Conservation (phyloP, 2,888 invertebrate genomes). For the Leptinotarsa juncta region DNA sequence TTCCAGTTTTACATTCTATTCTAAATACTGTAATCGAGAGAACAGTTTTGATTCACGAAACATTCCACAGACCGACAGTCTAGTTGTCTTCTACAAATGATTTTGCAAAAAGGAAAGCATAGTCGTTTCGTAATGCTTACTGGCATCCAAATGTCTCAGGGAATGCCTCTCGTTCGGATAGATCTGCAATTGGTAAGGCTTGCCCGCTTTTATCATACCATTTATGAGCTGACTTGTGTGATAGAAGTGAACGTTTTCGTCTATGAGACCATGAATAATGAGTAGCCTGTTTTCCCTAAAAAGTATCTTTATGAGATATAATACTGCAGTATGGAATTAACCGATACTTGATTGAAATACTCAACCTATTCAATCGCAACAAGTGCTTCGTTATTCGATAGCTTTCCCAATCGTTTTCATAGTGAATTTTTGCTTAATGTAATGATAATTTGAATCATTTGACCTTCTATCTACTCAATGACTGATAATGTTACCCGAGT, state of each 20-base stretch:
- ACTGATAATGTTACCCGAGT: too few relatives aligned
- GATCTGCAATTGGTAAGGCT: slow-evolving; percentile 94
- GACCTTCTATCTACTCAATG: too few relatives aligned
- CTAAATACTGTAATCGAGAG: background rate
- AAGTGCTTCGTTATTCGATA: too few relatives aligned
- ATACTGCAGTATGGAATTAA: too few relatives aligned
- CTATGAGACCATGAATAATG: slow-evolving; percentile 96
- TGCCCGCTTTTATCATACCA: slow-evolving; percentile 91
- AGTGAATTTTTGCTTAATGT: too few relatives aligned
- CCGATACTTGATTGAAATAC: too few relatives aligned
- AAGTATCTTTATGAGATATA: slow-evolving; percentile 34
- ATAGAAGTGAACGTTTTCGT: slow-evolving; percentile 98
- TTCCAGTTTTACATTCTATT: too few relatives aligned
- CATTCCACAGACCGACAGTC: background rate
- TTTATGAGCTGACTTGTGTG: slow-evolving; percentile 94
- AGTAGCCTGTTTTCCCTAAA: slow-evolving; percentile 86
- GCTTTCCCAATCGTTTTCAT: too few relatives aligned
- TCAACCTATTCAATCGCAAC: too few relatives aligned
- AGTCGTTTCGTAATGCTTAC: slow-evolving; percentile 96
- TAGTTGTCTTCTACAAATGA: slow-evolving; percentile 69
- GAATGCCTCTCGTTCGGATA: slow-evolving; percentile 98
- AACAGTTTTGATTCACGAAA: background rate
- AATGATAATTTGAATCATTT: too few relatives aligned
- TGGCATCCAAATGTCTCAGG: slow-evolving; percentile 90
- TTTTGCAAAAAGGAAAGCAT: slow-evolving; percentile 92